Conservation (phyloP, 2,797 vertebrate genomes). For the Sebastes taczanowskii region DNA sequence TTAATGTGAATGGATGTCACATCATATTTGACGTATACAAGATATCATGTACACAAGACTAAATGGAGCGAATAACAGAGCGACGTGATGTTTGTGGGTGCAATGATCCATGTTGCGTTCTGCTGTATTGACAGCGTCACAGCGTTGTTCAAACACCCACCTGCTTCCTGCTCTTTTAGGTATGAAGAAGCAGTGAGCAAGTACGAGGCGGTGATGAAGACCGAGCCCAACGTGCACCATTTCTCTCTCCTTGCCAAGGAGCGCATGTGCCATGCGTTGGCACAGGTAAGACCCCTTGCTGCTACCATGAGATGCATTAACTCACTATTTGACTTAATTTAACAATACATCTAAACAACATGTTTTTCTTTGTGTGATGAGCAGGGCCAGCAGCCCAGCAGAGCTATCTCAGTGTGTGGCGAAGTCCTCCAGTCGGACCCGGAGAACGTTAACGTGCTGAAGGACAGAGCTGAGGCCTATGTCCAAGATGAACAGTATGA, state of each 20-base stretch:
- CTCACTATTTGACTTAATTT: neutral
- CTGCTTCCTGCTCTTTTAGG: constrained; percentile 66
- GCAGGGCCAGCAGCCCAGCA: constrained; percentile 86
- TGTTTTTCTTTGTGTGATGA: constrained; percentile 3
- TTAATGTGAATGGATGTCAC: constrained; percentile 31
- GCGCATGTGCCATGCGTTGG: constrained; percentile 93
- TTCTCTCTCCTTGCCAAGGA: constrained; percentile 90
- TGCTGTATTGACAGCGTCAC: neutral
- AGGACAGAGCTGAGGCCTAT: constrained; percentile 93
- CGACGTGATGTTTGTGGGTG: constrained; percentile 12
- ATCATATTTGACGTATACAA: constrained; percentile 12
- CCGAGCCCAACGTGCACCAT: constrained; percentile 86
- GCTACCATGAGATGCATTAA: neutral
- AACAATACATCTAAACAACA: neutral
- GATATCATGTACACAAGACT: constrained; percentile 7
- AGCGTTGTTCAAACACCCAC: neutral
- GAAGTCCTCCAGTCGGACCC: constrained; percentile 88
- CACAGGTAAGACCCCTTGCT: constrained; percentile 82
- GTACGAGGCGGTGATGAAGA: constrained; percentile 91
- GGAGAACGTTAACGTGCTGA: constrained; percentile 88
- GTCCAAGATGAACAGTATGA: constrained; percentile 93
- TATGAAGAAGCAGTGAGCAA: constrained; percentile 92
- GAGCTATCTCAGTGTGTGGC: constrained; percentile 88
- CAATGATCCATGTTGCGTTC: constrained; percentile 14
- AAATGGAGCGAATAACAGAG: neutral